Percentiles rank a stretch among this genome's conserved stretches.
phyloP scores from a whole-genome alignment of 2,888 invertebrate genomes.

The Aleiodes alternator region DNA sequence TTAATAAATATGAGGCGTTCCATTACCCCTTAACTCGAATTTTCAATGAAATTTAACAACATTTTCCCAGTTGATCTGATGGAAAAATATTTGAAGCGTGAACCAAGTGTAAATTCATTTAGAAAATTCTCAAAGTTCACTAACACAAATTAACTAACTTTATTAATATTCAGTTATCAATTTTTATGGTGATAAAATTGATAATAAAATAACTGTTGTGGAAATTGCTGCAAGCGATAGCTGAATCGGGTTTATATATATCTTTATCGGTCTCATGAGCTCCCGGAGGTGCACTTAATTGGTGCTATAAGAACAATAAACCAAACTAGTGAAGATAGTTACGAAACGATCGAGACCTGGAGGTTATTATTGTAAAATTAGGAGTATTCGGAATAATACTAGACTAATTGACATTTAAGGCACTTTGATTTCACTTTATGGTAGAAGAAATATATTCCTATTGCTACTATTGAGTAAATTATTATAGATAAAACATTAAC shows the following conservation, averaged over 20 bases:
- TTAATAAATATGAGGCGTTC: no score
- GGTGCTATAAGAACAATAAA: constrained; percentile 24
- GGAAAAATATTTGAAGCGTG: no score
- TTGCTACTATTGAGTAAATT: no score
- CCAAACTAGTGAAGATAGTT: neutral
- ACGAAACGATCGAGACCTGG: neutral
- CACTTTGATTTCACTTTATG: no score
- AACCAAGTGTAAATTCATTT: neutral
- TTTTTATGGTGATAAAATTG: neutral
- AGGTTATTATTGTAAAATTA: constrained; percentile 8
- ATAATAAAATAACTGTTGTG: neutral
- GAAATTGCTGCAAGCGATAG: constrained; percentile 1
- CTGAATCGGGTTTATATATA: neutral
- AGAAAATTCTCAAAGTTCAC: neutral
- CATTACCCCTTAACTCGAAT: no score
- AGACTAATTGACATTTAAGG: no score
- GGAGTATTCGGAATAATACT: neutral
- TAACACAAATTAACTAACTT: neutral
- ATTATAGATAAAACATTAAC: no score
- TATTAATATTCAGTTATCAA: constrained; percentile 5
- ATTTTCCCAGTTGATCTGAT: no score
- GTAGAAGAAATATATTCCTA: no score
- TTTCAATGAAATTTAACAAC: no score
- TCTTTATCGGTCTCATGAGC: constrained; percentile 16
- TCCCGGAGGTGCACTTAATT: neutral